A percentile compares a stretch with the other conserved stretches of the same genome.
phyloP scores from a whole-genome alignment of 2,888 invertebrate species.

The Chymomyza procnemis region DNA sequence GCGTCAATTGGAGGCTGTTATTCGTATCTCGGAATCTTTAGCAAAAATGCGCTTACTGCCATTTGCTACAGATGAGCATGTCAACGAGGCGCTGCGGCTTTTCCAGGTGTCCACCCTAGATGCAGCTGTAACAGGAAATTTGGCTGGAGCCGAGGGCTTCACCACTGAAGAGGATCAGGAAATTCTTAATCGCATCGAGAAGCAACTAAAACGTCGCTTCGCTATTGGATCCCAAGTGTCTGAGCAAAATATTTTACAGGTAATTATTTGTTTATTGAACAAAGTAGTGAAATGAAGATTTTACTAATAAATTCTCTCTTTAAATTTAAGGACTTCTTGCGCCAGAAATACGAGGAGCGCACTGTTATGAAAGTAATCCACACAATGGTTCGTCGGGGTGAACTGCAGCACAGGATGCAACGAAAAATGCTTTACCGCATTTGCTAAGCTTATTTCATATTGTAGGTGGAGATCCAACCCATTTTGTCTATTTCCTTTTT shows the following conservation, averaged over 20 bases:
- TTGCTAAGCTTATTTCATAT: slow-evolving; percentile 84
- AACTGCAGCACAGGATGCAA: slow-evolving; percentile 97
- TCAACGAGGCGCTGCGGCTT: slow-evolving; percentile 95
- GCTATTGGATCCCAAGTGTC: slow-evolving; percentile 98
- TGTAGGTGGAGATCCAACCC: no score
- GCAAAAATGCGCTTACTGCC: slow-evolving; percentile 97
- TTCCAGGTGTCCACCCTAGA: slow-evolving; percentile 98
- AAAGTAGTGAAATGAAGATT: not conserved
- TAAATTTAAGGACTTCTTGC: slow-evolving; percentile 83
- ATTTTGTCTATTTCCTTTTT: no score
- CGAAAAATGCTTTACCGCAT: slow-evolving; percentile 97
- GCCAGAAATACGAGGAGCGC: slow-evolving; percentile 92
- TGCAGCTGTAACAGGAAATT: slow-evolving; percentile 94
- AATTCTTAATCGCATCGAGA: slow-evolving; percentile 91
- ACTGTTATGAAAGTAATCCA: slow-evolving; percentile 94
- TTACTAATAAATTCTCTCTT: slow-evolving; percentile 6
- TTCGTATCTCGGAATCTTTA: slow-evolving; percentile 96
- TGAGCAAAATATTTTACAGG: slow-evolving; percentile 92
- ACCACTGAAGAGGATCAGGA: slow-evolving; percentile 97
- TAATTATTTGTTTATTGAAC: slow-evolving; percentile 27
- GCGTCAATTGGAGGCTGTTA: slow-evolving; percentile 95
- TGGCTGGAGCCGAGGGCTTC: slow-evolving; percentile 97
- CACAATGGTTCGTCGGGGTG: slow-evolving; percentile 96
- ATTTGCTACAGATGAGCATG: slow-evolving; percentile 93
- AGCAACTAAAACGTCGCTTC: slow-evolving; percentile 94